Base-by-base conservation (phyloP, 2,113 vertebrate genomes). In the Percina caprodes region DNA sequence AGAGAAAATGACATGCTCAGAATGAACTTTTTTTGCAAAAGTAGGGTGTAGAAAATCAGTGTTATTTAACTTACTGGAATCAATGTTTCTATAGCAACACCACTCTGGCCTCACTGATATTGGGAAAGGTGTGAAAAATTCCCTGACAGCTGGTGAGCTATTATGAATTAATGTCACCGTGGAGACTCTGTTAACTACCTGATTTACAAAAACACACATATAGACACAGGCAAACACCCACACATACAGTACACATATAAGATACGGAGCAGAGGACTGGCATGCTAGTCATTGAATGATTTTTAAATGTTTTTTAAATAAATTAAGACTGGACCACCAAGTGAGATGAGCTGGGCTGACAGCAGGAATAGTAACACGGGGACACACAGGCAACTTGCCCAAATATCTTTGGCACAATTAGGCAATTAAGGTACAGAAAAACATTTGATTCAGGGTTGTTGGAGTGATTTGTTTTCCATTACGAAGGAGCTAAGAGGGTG, bases 101-200 rank as follows among this genome's bases (percentile, higher is more conserved):
- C 66, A 84, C 73, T 76, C 68, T 54, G 68, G 80, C 74, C 75
- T 63, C 10, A 3, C 54, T 79, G 79, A 85, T 77, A 80, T 76
- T 83, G 81, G 83, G 67, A 91, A 91, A 92, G 86, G 89, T 93
- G 87, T 82, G 81, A 90, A 91, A 86, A 67, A 85, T 83, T 88
- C 77, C 86, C 77, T 74, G 85, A 92, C 92, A 91, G 90, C 89
- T 90, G 86, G 84, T 69, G 85, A 67, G 79, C 61, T 56, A 59
- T 74, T 84, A 74, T 83, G 83, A 88, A 84, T 88, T 83, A 85
- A 90, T 77, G 80, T 84, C 39, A 3, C 77, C 42, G 35, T 54
- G 0, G 58, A 80, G 56, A 54, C 18, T 14, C 71, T 24, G 54
- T 2, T 54, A 68, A 78, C 48, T 11, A 63, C 68, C 77, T 81